Evolutionary conservation across 1,140 invertebrate species (phyloP), one percentile per base, ranked within the genome.

Genomic region (Epicauta chinensis): DNA sequence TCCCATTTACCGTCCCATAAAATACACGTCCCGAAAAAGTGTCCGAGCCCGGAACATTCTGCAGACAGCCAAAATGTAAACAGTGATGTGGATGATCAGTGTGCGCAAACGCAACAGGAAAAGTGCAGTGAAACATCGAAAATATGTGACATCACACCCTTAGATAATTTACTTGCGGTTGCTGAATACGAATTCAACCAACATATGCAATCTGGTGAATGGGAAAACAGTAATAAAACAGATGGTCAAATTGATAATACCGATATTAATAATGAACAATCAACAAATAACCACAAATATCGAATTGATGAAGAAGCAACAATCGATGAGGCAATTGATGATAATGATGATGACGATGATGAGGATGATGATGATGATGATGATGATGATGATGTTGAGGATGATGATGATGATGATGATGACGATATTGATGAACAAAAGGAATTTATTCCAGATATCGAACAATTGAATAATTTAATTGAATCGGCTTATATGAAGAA

Each of bases 131-230:
- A 57, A 64, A 59, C 59, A 59, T 58, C 58, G 64, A 63, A 68
- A 62, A 51, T 58, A 31, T 61, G 65, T 63, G 66, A 67, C 64
- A 67, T 71, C 62, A 73, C 66, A 17, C 71, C 73, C 58, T 71
- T 79, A 47, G 77, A 79, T 61, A 79, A 75, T 62, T 66, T 79
- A 47, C 71, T 80, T 23, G 78, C 78, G 9, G 78, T 79, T 44
- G 75, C 77, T 30, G 76, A 78, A 63, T 68, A 78, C 39, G 76
- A 77, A 65, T 77, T 78, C 59, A 71, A 71, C 57, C 71, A 71
- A 59, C 69, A 68, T 60, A 69, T 64, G 58, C 59, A 67, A 48
- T 60, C 62, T 2, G 68, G 62, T 31, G 62, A 65, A 55, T 69
- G 67, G 66, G 57, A 34, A 10, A 39, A 39, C 14, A 16, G 6